Evolutionary conservation across 1,140 invertebrate species (phyloP), one percentile per base, ranked within the genome.

Genomic region (Steinernema feltiae): DNA sequence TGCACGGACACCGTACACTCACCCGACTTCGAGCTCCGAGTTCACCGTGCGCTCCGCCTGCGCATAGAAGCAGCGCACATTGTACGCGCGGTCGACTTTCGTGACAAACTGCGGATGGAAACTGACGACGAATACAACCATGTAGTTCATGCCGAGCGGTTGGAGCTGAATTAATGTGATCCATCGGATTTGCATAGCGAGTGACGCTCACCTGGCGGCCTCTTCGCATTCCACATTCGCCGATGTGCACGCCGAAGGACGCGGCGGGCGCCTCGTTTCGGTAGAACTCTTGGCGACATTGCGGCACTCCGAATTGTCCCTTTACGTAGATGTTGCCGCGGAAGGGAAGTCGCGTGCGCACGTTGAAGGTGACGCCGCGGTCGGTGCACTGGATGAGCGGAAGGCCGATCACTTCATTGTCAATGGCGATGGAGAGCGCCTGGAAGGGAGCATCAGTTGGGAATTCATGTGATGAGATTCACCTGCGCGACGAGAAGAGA

Each of bases 71-170:
- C 82, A 83, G 17, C 74, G 73, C 32, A 83, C 74, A 73, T 83
- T 83, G 71, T 73, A 83, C 17, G 80, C 76, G 18, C 82, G 41
- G 32, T 83, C 82, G 18, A 84, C 80, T 32, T 78, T 79, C 1
- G 82, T 83, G 1, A 84, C 78, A 32, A 83, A 82, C 24, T 80
- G 80, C 21, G 82, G 82, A 72, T 83, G 82, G 31, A 83, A 83
- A 46, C 71, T 82, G 31, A 74, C 77, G 21, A 83, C 80, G 32
- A 83, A 72, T 24, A 80, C 72, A 0, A 81, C 32, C 35, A 72
- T 70, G 48, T 81, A 82, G 74, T 81, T 81, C 32, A 81, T 77
- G 3, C 80, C 80, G 30, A 32, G 48, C 31, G 80, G 80, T 71
- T 81, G 73, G 17, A 79, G 79, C 79, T 78, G 79, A 78, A 78